Base-by-base conservation (phyloP, 2,797 vertebrate genomes). In the Anguilla pacifica region DNA sequence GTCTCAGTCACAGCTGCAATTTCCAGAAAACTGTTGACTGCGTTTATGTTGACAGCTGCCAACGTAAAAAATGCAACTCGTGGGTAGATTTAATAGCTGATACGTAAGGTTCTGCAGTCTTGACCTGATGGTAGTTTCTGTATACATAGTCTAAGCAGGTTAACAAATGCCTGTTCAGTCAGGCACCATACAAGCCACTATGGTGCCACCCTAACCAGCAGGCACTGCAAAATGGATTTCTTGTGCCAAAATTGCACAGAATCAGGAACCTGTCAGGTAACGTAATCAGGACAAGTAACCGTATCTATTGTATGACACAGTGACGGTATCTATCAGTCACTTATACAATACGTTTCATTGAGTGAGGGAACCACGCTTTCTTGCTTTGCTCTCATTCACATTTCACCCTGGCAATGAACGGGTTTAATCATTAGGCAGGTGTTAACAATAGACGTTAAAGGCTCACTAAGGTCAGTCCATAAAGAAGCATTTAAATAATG, bases 81-180 rank as follows among this genome's bases (percentile, higher is more conserved):
- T 83, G 83, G 83, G 74, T 85, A 35, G 86, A 83, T 64, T 70
- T 74, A 25, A 53, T 70, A 55, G 13, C 83, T 15, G 17, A 28
- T 28, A n/a, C 43, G 85, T 53, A 46, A 70, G 19, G 49, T 53
- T 35, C 67, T 53, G 22, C 17, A 7, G 59, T 83, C 57, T 49
- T 64, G 3, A 46, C 49, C 25, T 49, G 79, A 81, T 49, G 53
- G 53, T 57, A 59, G 35, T 64, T 39, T 81, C 55, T 49, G 77
- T 3, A 83, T 25, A 79, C 35, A 79, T 17, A 83, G 25, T 55
- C 25, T 2, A 84, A 11, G 46, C 79, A 49, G 25, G 79, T 49
- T 82, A 28, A 84, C n/a, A 84, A 55, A 84, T n/a, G 17, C 83
- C 51, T 84, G 53, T 84, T 17, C 51, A 84, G 51, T 15, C 51